A percentile compares a stretch with the other conserved stretches of the same genome.
Conservation (phyloP, 2,113 vertebrate genomes). For the Turnix velox region DNA sequence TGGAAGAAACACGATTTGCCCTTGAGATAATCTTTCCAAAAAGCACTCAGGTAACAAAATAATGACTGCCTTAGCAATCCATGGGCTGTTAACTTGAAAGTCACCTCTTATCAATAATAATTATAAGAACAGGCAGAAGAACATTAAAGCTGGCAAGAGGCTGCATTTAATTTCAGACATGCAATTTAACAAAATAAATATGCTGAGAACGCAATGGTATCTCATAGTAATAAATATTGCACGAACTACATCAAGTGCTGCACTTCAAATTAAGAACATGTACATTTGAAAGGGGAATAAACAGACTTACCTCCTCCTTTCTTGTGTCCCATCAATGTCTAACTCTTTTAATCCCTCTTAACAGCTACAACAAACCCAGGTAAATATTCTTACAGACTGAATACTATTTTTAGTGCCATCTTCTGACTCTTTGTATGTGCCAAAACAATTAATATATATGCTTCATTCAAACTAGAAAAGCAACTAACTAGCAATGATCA, state of each 20-base stretch:
- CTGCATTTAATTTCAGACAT: conserved; percentile 19
- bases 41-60: not conserved
- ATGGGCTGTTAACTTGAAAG: conserved; percentile 17
- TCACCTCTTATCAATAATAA: conserved; percentile 17
- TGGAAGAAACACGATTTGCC: not conserved
- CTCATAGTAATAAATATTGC: conserved; percentile 42
- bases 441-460: not conserved
- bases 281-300: conserved; percentile 32
- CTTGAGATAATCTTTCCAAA: not conserved
- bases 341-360: not conserved
- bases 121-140: conserved; percentile 6
- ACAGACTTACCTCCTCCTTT: conserved; percentile 4
- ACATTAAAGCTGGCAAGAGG: not conserved
- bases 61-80: not conserved
- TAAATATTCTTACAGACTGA: not conserved
- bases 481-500: not conserved
- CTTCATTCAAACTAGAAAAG: not conserved
- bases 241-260: not conserved
- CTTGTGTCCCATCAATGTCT: not conserved
- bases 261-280: conserved; percentile 22
- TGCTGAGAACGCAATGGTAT: not conserved
- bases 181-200: conserved; percentile 49
- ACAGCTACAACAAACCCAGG: not conserved
- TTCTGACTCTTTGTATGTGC: not conserved
- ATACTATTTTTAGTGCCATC: not conserved